Evolutionary conservation across 2,113 vertebrate genomes (phyloP), one percentile per base, ranked within the genome.

Genomic region (Pithys albifrons): DNA sequence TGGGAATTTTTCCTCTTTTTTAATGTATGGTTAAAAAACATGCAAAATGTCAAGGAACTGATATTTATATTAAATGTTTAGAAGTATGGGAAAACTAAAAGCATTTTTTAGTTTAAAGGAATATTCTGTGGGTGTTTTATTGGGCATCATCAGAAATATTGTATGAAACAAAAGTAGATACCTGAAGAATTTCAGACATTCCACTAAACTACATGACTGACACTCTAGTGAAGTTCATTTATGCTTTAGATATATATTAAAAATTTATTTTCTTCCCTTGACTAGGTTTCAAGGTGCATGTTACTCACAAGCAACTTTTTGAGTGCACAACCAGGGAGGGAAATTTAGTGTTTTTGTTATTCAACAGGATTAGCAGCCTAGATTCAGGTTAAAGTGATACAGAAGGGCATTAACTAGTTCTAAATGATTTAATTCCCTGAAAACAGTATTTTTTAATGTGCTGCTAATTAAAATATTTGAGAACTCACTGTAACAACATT

Each of bases 341-440:
- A 76, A 97, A 96, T 85, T 69, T 75, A 91, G n/a, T 97, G 91
- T 70, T 93, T 96, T 94, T 96, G 96, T 96, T 96, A 97, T 96
- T 97, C 84, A 96, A 80, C 74, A 76, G 82, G 93, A 92, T 96
- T 96, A 97, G 89, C 83, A 92, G 88, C 67, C 86, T 86, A 91
- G 72, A 92, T 96, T 96, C 90, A 88, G 91, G 71, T 86, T 97
- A 85, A 94, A 93, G 85, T 85, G 92, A 94, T 96, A 94, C 72
- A 93, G 90, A 82, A 91, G 59, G 80, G 82, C 73, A 95, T 91
- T 97, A 96, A 96, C 65, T 82, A 62, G 71, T 39, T 89, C 66
- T 89, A 92, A 96, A 93, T 92, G 4, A 94, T 91, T 97, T 91
- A 94, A 96, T 97, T 96, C 95, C 75, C 39, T 28, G n/a, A 93